Conservation (phyloP, 2,113 vertebrate genomes). For the Apeltes quadracus region DNA sequence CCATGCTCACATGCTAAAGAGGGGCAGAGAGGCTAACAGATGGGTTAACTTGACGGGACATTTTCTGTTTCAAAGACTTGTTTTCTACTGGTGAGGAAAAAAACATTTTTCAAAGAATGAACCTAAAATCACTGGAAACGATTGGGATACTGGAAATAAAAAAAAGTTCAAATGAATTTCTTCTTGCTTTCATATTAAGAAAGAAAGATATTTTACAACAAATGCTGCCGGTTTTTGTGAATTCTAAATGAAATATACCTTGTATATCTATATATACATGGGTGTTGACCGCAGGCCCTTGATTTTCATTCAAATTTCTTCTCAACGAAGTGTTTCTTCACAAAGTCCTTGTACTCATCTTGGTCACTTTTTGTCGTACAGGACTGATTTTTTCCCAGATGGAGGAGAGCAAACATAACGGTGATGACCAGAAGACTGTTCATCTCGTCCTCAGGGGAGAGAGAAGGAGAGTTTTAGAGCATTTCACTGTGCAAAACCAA, state of each 20-base stretch:
- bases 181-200: constrained; percentile 56
- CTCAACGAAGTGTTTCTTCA: neutral
- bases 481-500: neutral
- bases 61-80: too few relatives aligned
- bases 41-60: too few relatives aligned
- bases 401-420: neutral
- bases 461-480: neutral
- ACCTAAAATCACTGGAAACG: too few relatives aligned
- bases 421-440: neutral
- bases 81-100: too few relatives aligned
- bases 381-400: neutral
- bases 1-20: too few relatives aligned
- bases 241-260: neutral
- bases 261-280: neutral
- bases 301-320: too few relatives aligned
- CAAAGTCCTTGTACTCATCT: neutral
- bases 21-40: too few relatives aligned
- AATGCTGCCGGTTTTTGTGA: constrained; percentile 23
- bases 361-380: neutral
- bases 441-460: neutral
- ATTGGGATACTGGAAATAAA: neutral
- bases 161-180: constrained; percentile 5
- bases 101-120: too few relatives aligned
- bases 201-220: constrained; percentile 29
- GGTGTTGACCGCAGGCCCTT: neutral